Conservation (phyloP, 2,797 vertebrate genomes). For the Ciconia nigra region DNA sequence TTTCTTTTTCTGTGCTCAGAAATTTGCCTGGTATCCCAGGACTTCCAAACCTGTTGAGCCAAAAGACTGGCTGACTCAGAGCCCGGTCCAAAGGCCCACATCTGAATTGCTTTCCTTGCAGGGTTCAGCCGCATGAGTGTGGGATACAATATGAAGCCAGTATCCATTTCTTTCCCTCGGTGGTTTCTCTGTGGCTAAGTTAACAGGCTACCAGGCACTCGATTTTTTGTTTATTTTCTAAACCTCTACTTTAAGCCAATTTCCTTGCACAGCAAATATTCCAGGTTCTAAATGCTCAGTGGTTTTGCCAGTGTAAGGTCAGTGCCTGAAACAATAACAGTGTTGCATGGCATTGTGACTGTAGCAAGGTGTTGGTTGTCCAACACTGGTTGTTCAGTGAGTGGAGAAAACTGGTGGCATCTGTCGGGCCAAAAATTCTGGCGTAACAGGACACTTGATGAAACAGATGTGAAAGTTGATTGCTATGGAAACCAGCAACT, state of each 20-base stretch:
- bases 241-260: neutral
- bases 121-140: neutral
- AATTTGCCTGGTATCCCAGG: neutral
- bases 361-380: neutral
- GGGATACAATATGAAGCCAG: neutral
- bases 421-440: neutral
- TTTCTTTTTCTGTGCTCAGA: neutral
- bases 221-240: neutral
- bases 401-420: neutral
- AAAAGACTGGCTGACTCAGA: neutral
- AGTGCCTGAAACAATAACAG: neutral
- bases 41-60: neutral
- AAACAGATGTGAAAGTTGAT: neutral
- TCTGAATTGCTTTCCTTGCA: neutral
- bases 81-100: neutral
- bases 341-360: accelerated
- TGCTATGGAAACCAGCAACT: accelerated
- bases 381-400: neutral
- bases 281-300: neutral
- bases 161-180: neutral
- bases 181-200: neutral
- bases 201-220: neutral
- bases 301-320: neutral
- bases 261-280: neutral
- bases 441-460: accelerated